These are phyloP conservation scores for Amyelois transitella DNA, from an alignment of 1,140 invertebrate genomes.

Conservation along the genomic window DNA sequence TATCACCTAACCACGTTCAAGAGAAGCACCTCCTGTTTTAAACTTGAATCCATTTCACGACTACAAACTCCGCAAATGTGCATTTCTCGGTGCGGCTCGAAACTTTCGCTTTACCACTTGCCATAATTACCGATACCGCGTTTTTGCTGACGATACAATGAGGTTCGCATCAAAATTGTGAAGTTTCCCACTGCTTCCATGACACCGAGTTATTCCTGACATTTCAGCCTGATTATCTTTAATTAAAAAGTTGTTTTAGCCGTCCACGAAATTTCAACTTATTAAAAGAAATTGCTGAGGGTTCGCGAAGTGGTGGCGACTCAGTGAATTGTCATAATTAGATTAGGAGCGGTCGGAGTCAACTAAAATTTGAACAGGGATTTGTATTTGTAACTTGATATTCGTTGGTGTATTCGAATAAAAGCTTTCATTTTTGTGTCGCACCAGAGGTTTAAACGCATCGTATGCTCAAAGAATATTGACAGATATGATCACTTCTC, in stretches of 20 bases:
- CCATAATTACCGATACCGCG: constrained; percentile 58
- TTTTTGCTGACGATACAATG: constrained; percentile 37
- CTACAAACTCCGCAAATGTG: constrained; percentile 56
- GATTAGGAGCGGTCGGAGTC: constrained; percentile 43
- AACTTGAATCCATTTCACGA: constrained; percentile 63
- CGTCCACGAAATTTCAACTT: constrained; percentile 50
- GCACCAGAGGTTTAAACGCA: constrained; percentile 49
- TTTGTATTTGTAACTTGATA: constrained; percentile 10
- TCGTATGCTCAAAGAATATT: constrained; percentile 64
- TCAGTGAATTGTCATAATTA: constrained; percentile 58
- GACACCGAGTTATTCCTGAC: constrained; percentile 54
- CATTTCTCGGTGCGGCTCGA: constrained; percentile 47
- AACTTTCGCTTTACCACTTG: constrained; percentile 60
- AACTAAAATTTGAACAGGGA: constrained; percentile 34
- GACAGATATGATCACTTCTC: constrained; percentile 71
- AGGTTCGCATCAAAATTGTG: constrained; percentile 49
- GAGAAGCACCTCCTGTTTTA: constrained; percentile 57
- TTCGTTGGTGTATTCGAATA: background rate
- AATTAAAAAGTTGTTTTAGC: constrained; percentile 67
- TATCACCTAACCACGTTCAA: constrained; percentile 59
- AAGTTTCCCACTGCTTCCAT: constrained; percentile 44
- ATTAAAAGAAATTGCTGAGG: constrained; percentile 57
- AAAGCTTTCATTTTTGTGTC: constrained; percentile 18
- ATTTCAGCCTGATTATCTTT: constrained; percentile 60
- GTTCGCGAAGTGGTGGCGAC: constrained; percentile 49